phyloP scores from a whole-genome alignment of 2,797 vertebrate species.

The Enteromius paludinosus region DNA sequence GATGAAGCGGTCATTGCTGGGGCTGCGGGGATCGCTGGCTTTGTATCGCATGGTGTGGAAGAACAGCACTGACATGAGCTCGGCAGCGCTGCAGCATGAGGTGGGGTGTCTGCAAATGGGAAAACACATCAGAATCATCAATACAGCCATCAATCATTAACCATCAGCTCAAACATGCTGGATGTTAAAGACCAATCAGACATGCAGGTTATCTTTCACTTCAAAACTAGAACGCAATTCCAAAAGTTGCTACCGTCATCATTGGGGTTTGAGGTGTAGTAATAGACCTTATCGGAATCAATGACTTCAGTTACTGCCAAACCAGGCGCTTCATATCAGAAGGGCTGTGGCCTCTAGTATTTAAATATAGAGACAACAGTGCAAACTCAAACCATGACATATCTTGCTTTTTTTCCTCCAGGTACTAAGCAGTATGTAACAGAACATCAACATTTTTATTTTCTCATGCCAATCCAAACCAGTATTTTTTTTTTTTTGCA shows the following conservation, averaged over 20 bases:
- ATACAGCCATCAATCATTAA: background rate
- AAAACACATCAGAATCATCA: constrained; percentile 1
- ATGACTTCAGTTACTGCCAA: background rate
- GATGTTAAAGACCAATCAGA: constrained; percentile 33
- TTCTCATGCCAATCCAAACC: background rate
- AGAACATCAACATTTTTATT: background rate
- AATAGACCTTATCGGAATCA: constrained; percentile 27
- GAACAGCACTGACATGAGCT: constrained; percentile 90
- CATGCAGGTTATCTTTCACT: constrained; percentile 53
- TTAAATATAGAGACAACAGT: background rate
- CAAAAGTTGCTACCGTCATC: background rate
- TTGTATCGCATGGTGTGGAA: constrained; percentile 90
- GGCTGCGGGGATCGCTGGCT: constrained; percentile 79
- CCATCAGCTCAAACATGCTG: constrained; percentile 30
- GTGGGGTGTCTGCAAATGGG: constrained; percentile 80
- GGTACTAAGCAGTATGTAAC: background rate
- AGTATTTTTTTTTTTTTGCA: background rate
- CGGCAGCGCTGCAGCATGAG: constrained; percentile 89
- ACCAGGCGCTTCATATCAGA: background rate
- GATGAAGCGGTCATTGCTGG: constrained; percentile 87
- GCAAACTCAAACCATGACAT: background rate
- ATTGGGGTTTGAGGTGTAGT: constrained; percentile 20
- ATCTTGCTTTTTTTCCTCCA: background rate
- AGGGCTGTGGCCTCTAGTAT: background rate
- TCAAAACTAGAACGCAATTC: constrained; percentile 23